phyloP scores from a whole-genome alignment of 2,888 invertebrate genomes.

The Augochlorella aurata region DNA sequence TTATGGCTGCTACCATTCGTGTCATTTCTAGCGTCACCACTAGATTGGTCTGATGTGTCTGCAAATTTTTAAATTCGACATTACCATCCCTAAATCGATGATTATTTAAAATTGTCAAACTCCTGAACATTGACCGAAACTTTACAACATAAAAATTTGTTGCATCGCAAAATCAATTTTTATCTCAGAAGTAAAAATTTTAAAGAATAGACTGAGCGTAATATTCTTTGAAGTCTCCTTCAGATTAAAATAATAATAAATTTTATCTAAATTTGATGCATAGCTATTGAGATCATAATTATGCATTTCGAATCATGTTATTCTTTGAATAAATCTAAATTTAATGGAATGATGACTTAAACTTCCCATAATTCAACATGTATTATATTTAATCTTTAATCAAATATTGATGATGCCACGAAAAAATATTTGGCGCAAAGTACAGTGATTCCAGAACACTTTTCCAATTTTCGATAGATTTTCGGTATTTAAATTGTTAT shows the following conservation, averaged over 20 bases:
- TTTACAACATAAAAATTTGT: not conserved
- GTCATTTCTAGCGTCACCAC: constrained; percentile 69
- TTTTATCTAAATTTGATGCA: not conserved
- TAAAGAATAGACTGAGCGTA: not conserved
- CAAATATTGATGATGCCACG: no score
- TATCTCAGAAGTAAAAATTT: not conserved
- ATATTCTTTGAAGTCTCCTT: not conserved
- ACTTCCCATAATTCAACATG: not conserved
- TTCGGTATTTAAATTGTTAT: no score
- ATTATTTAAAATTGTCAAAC: not conserved
- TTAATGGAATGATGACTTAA: not conserved
- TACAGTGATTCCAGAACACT: no score
- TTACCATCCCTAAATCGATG: not conserved
- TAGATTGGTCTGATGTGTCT: constrained; percentile 72
- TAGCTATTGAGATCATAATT: not conserved
- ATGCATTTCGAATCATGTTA: not conserved
- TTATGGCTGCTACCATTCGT: constrained; percentile 30
- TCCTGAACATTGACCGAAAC: not conserved
- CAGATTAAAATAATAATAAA: not conserved
- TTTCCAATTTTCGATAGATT: no score
- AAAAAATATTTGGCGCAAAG: no score
- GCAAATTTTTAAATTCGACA: constrained; percentile 8
- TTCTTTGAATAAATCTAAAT: not conserved
- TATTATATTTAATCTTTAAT: no score
- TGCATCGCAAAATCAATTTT: not conserved